phyloP scores from a whole-genome alignment of 2,113 vertebrate genomes.

The Emydocephalus ijimae region DNA sequence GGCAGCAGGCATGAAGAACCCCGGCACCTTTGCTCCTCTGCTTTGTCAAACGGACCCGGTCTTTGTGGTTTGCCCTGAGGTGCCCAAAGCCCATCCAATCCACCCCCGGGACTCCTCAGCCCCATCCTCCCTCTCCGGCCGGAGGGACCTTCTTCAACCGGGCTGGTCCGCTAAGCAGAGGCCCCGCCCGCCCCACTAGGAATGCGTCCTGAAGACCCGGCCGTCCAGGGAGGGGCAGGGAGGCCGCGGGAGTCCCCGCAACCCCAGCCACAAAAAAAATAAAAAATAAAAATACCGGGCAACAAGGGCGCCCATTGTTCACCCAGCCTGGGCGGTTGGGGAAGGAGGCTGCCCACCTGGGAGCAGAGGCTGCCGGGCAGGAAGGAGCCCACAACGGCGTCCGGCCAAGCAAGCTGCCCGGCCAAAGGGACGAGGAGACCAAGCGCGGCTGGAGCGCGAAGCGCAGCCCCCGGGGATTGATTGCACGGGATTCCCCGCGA shows the following conservation, averaged over 20 bases:
- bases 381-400: no score
- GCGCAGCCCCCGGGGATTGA: no score
- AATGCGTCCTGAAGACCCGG: not conserved
- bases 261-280: not conserved
- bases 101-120: not conserved
- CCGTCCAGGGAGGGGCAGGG: not conserved
- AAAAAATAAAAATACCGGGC: not conserved
- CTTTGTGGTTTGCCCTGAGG: no score
- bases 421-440: not conserved
- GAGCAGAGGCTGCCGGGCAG: not conserved
- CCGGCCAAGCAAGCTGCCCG: not conserved
- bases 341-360: not conserved
- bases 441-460: no score
- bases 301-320: constrained; percentile 31
- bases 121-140: not conserved
- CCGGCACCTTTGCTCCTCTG: not conserved
- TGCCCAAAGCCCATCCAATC: not conserved
- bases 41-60: not conserved
- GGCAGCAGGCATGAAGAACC: not conserved
- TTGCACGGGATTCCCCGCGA: no score
- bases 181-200: not conserved
- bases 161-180: not conserved
- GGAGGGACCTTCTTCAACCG: no score
- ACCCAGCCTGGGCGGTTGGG: not conserved
- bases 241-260: not conserved